A percentile compares a stretch with the other conserved stretches of the same genome.
Conservation (phyloP, 2,113 vertebrate genomes). For the Oophaga pumilio region DNA sequence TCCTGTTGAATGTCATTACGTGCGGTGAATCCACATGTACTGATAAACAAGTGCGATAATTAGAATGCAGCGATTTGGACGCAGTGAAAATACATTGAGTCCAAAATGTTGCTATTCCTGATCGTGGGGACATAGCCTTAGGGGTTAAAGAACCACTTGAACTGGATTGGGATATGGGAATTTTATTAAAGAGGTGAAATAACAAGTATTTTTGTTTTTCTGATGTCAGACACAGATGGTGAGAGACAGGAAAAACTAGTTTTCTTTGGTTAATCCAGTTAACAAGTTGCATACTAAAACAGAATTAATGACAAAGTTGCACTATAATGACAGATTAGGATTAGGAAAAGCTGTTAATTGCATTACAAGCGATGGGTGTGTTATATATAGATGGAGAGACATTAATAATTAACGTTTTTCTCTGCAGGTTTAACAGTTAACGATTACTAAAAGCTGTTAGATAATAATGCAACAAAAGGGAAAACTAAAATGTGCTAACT, state of each 20-base stretch:
- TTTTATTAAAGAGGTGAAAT: not conserved
- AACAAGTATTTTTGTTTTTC: not conserved
- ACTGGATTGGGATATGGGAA: not conserved
- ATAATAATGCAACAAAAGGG: not conserved
- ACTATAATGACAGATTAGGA: slow-evolving; percentile 10
- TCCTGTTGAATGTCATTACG: no score
- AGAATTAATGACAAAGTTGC: slow-evolving; percentile 1
- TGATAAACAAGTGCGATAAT: no score
- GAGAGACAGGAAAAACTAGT: not conserved
- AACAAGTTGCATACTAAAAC: slow-evolving; percentile 8
- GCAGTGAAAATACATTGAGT: no score
- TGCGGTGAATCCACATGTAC: no score
- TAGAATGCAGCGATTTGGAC: no score
- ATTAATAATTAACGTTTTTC: not conserved
- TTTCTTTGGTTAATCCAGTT: slow-evolving; percentile 27
- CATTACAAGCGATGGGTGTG: slow-evolving; percentile 3
- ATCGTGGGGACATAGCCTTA: no score
- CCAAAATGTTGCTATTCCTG: no score
- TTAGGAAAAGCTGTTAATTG: slow-evolving; percentile 29
- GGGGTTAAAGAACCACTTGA: not conserved
- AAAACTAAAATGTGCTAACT: not conserved
- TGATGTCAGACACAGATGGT: not conserved
- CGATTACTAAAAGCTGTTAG: not conserved
- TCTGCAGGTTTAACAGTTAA: not conserved
- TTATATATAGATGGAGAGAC: not conserved